Percentiles rank a stretch among this genome's conserved stretches.
Evolutionary conservation across 2,888 invertebrate species (phyloP).

Genomic region (Tupiocoris notatus): DNA sequence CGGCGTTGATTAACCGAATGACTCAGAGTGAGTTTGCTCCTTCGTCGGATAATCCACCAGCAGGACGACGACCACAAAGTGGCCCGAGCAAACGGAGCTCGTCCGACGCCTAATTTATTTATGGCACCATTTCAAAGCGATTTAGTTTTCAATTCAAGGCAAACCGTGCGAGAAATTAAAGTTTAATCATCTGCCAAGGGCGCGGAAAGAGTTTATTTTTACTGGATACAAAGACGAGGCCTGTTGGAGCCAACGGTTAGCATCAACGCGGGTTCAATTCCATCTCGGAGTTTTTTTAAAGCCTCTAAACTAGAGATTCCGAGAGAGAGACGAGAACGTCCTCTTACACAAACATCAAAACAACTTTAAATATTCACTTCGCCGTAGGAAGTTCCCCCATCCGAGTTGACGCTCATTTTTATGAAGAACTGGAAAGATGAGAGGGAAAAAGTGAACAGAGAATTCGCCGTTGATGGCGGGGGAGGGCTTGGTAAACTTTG

Average conservation of each 20-base stretch:
- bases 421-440: neutral
- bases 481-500: neutral
- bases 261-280: neutral
- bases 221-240: too few species aligned
- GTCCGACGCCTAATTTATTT: conserved; percentile 41
- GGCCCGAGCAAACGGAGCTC: neutral
- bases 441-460: neutral
- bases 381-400: neutral
- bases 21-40: conserved; percentile 3
- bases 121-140: conserved; percentile 40
- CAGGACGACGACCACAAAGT: conserved; percentile 9
- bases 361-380: conserved; percentile 39
- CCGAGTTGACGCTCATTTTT: neutral
- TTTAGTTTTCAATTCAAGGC: conserved; percentile 38
- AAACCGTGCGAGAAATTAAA: conserved; percentile 42
- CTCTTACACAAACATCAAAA: conserved; percentile 35
- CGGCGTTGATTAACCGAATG: conserved; percentile 33
- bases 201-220: conserved; percentile 28
- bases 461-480: neutral
- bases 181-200: conserved; percentile 35
- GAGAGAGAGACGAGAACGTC: neutral
- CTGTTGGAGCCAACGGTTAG: neutral
- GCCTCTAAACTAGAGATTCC: conserved; percentile 14
- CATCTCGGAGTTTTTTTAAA: neutral
- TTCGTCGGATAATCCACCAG: neutral